These are phyloP conservation scores for Bombus pyrosoma DNA, from an alignment of 1,140 invertebrate species.

Conservation along the genomic window DNA sequence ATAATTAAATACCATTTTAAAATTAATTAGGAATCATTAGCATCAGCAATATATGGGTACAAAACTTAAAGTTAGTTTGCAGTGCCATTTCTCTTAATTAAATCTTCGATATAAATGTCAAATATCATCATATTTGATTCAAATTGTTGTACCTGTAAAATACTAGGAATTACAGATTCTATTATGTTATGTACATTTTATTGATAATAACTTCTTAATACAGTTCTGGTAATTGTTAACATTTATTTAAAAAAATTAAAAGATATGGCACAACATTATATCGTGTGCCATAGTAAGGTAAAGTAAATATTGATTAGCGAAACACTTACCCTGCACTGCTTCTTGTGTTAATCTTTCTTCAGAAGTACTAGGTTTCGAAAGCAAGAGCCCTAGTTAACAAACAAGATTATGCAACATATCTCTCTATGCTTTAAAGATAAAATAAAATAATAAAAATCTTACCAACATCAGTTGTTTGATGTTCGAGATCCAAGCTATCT, in stretches of 20 bases:
- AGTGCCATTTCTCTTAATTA: constrained; percentile 58
- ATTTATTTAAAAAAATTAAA: not conserved
- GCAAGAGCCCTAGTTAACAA: constrained; percentile 77
- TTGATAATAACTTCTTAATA: not conserved
- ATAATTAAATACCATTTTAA: not conserved
- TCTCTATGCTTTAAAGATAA: not conserved
- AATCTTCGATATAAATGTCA: not conserved
- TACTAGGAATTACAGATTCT: not conserved
- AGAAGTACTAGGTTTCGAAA: constrained; percentile 81
- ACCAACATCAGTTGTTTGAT: constrained; percentile 79
- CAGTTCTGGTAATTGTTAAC: not conserved
- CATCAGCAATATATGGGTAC: constrained; percentile 57
- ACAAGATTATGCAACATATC: constrained; percentile 41
- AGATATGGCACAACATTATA: constrained; percentile 36
- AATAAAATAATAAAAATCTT: constrained; percentile 46
- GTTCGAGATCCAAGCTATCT: constrained; percentile 76
- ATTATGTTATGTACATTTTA: not conserved
- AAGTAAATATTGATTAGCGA: constrained; percentile 3
- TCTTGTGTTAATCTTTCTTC: constrained; percentile 80
- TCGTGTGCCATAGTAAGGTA: not conserved
- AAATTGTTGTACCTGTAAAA: not conserved
- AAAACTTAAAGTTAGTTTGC: constrained; percentile 56
- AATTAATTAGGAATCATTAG: no score
- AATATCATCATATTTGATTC: not conserved
- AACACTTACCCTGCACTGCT: constrained; percentile 81